Evolutionary conservation across 1,140 invertebrate species (phyloP), one percentile per base, ranked within the genome.

Genomic region (Spodoptera litura): DNA sequence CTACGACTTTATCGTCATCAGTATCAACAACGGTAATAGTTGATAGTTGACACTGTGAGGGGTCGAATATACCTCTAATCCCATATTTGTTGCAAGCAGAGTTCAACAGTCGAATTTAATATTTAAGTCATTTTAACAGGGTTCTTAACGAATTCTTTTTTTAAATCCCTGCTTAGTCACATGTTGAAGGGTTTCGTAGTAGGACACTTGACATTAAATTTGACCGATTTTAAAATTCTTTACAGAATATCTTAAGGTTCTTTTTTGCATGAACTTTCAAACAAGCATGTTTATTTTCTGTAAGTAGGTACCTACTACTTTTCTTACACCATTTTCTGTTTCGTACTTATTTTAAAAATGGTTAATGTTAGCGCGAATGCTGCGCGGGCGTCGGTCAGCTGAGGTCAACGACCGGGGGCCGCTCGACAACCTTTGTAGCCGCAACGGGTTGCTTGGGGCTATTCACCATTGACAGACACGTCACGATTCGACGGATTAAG

Each of bases 321-420:
- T 44, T 8, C 38, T 44, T 27, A 55, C n/a, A 61, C 44, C 58
- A 75, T 62, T 58, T 75, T 58, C 59, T 75, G 38, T 68, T 27
- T 27, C 3, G 12, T 52, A 58, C 70, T 38, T 59, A 52, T 72
- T 73, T 79, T 35, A 75, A 81, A 76, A 81, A 79, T 81, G 77
- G 80, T 71, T 83, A 78, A 82, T 79, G 82, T 84, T 84, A 80
- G 86, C 85, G 87, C 85, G 85, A 87, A 87, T 85, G 89, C 79
- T 90, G 91, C 91, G 91, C 90, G 78, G 84, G 90, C 91, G 89
- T 83, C 87, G 91, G 90, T 91, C 90, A 91, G 81, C 75, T 78
- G 83, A 84, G 90, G 89, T 90, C 90, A 81, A 78, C 62, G 89
- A 87, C 87, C 89, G 79, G 81, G 31, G 83, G 82, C 84, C 84